Evolutionary conservation across 2,797 vertebrate species (phyloP), one percentile per base, ranked within the genome.

Genomic region (Huso huso): DNA sequence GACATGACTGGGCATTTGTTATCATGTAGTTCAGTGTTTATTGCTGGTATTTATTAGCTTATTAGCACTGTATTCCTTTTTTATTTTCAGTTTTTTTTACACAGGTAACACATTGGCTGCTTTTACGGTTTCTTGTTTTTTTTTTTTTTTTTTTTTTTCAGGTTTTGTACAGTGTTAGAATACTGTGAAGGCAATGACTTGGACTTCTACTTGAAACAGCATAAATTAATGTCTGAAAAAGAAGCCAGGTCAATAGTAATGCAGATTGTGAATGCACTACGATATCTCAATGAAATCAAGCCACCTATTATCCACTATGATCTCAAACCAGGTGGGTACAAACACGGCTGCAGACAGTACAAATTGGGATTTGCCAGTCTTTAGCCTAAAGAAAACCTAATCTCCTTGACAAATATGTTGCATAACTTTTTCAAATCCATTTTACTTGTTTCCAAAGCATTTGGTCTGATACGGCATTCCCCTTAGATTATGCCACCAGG

Each of bases 181-280:
- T 99, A 95, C 90, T 99, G 96, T 89, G 94, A 99, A 88, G 97
- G 97, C 86, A 99, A 99, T 72, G 97, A 99, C 86, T 92, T 99
- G 86, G 97, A 99, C 91, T 99, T 99, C 85, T 99, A 99, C 93
- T 93, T 99, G 90, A 99, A 99, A 79, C 97, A 99, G 79, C 95
- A 99, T 85, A 99, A 99, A 87, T 83, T 99, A 80, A 99, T 99
- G 97, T 91, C 95, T 67, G 97, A 99, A 84, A 99, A 99, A 83
- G 97, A 99, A 89, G 96, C 94, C 64, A 92, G 97, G 73, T 99
- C 97, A 71, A 99, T 99, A 80, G 93, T 99, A 81, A 99, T 99
- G 96, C 97, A 99, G 88, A 99, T 98, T 74, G 96, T 99, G 79
- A 99, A 98, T 78, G 97, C 97, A 85, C 91, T 99, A 89, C 91